Evolutionary conservation across 2,888 invertebrate species (phyloP).

Genomic region (Eupsilia transversa): DNA sequence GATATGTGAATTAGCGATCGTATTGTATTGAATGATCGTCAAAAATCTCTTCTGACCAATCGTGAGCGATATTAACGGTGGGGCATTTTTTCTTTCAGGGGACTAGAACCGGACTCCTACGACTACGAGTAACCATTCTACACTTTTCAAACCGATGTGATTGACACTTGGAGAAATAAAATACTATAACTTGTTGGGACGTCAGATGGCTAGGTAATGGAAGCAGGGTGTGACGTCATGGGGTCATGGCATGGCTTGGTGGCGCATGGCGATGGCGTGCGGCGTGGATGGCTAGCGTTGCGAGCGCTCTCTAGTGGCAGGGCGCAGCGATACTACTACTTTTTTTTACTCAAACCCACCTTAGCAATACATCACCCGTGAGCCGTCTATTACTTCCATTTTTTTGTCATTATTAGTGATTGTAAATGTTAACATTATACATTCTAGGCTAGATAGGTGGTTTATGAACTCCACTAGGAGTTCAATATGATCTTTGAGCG

Average conservation of each 20-base stretch:
- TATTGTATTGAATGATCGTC: background rate
- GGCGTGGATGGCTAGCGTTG: slow-evolving; percentile 6
- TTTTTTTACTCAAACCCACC: slow-evolving; percentile 24
- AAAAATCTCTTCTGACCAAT: background rate
- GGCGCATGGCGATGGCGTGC: slow-evolving; percentile 15
- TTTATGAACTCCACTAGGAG: background rate
- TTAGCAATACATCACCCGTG: background rate
- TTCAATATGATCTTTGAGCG: background rate
- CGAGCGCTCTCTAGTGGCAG: slow-evolving; percentile 39
- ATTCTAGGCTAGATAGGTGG: background rate
- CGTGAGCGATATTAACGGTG: background rate
- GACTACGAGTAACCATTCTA: background rate
- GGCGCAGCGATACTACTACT: background rate
- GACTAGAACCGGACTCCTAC: background rate
- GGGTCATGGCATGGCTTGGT: slow-evolving; percentile 39
- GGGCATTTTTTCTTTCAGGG: background rate
- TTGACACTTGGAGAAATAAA: background rate
- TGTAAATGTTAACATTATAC: background rate
- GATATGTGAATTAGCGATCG: background rate
- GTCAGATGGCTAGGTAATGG: slow-evolving; percentile 38
- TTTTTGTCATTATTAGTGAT: background rate
- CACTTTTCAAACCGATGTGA: slow-evolving; percentile 3
- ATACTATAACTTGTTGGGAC: slow-evolving; percentile 18
- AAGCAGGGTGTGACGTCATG: slow-evolving; percentile 40
- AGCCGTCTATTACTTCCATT: background rate